Conservation (phyloP, 2,888 invertebrate genomes). For the Apamea monoglypha region DNA sequence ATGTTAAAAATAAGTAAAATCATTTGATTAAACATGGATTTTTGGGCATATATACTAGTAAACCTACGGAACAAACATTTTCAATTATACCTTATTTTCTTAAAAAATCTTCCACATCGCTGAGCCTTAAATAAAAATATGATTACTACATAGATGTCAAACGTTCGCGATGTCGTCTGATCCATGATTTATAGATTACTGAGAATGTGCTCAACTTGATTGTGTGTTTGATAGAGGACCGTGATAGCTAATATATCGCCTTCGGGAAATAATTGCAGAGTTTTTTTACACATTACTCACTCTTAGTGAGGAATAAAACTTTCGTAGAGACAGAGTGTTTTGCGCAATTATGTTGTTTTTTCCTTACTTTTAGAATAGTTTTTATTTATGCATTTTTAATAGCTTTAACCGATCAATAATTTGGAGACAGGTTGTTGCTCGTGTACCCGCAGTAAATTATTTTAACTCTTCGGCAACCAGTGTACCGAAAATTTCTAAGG, state of each 20-base stretch:
- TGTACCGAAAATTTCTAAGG: neutral
- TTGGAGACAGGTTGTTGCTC: neutral
- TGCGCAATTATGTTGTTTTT: conserved; percentile 32
- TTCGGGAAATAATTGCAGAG: conserved; percentile 53
- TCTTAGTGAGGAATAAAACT: conserved; percentile 43
- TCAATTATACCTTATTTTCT: neutral
- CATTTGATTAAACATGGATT: neutral
- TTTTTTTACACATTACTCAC: conserved; percentile 60
- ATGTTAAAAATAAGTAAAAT: neutral
- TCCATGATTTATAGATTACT: conserved; percentile 83
- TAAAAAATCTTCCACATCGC: neutral
- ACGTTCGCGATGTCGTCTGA: conserved; percentile 76
- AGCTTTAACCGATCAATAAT: neutral
- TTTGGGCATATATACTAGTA: neutral
- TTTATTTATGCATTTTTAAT: neutral
- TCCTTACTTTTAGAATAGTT: neutral
- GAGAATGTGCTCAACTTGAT: conserved; percentile 84
- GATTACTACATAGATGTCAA: conserved; percentile 80
- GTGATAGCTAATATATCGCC: conserved; percentile 57
- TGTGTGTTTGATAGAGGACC: conserved; percentile 81
- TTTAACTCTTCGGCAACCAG: neutral
- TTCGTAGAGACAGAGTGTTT: conserved; percentile 50
- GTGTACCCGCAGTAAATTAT: neutral
- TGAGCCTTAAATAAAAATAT: conserved; percentile 83
- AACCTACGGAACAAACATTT: neutral